Base-by-base conservation (phyloP, 2,113 vertebrate species). In the Poeciliopsis retropinna region DNA sequence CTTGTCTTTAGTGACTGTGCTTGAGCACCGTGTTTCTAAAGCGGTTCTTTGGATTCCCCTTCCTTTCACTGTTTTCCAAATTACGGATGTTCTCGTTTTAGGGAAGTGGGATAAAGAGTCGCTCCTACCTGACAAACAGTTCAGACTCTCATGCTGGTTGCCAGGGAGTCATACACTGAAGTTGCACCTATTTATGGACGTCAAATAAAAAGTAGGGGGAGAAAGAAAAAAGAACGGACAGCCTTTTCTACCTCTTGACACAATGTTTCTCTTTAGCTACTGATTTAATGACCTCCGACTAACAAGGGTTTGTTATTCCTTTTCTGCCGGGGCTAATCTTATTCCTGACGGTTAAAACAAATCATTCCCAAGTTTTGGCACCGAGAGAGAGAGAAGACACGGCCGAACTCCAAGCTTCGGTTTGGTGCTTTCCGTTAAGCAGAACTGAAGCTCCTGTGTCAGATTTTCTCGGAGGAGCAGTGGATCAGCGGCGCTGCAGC, bases 401-500 rank as follows among this genome's bases (percentile, higher is more conserved):
- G 78, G 69, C 65, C 32, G 22, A 28, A 65, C 73, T 87, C 64
- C 72, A 54, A 67, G 44, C 76, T 47, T 19, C 2, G 60, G 86
- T 67, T 83, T 76, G 72, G 74, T 78, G 76, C 41, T 70, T 85
- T 82, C 80, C 72, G 57, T 90, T 83, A 65, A 64, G 63, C 79
- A 76, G 77, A 37, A 31, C 22, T 47, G 75, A 65, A 79, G 76
- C 72, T 75, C 73, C 71, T 72, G 83, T 29, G 6, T 75, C 82
- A 83, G 76, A 78, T 72, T 62, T 70, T 81, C 68, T 78, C 61
- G 11, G 4, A 51, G 64, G 67, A 75, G 80, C 79, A 69, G 70
- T 88, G 62, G 81, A 89, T 90, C 87, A 88, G 75, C 28, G 6
- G 65, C 68, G 31, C 72, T 77, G 82, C 70, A 78, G 84, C 76